Base-by-base conservation (phyloP, 2,888 invertebrate genomes). In the Celastrina argiolus region DNA sequence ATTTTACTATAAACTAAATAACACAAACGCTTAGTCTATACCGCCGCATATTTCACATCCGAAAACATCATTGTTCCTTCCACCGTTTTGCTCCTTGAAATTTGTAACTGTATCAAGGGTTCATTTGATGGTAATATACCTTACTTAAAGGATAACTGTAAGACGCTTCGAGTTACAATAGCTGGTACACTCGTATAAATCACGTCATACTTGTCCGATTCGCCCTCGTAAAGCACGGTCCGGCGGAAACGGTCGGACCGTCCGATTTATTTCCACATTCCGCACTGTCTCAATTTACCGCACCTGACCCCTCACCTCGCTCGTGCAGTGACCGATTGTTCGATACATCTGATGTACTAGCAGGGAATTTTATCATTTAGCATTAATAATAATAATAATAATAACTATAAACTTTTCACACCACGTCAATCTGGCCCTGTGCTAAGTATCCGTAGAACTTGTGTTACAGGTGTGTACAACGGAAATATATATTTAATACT, bases 311-410 rank as follows among this genome's bases (percentile, higher is more conserved):
- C 71, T 75, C 77, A 77, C 80, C 81, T 69, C 74, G 76, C 75
- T 80, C 83, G 83, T 82, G 83, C 78, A 75, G 83, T 85, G 81
- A 80, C 79, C 80, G 76, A 80, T 78, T 80, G 77, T 76, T 82
- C 78, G 84, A 82, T 84, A 85, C 78, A 81, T 81, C 82, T 79
- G 81, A 81, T 82, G 77, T 79, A 42, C 14, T 36, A 22, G 61
- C 36, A 59, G 14, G 12, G 5, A 31, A 31, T 1, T 31, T 31
- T n/a, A n/a, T n/a, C n/a, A n/a, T n/a, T n/a, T n/a, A n/a, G n/a
- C n/a, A n/a, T n/a, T n/a, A n/a, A n/a, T n/a, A n/a, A n/a, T n/a
- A n/a, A n/a, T n/a, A n/a, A n/a, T n/a, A n/a, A n/a, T n/a, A n/a
- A n/a, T n/a, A n/a, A n/a, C n/a, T n/a, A n/a, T n/a, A n/a, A n/a